These are phyloP conservation scores for Selene dorsalis DNA, from an alignment of 2,797 vertebrate genomes.

Conservation along the genomic window DNA sequence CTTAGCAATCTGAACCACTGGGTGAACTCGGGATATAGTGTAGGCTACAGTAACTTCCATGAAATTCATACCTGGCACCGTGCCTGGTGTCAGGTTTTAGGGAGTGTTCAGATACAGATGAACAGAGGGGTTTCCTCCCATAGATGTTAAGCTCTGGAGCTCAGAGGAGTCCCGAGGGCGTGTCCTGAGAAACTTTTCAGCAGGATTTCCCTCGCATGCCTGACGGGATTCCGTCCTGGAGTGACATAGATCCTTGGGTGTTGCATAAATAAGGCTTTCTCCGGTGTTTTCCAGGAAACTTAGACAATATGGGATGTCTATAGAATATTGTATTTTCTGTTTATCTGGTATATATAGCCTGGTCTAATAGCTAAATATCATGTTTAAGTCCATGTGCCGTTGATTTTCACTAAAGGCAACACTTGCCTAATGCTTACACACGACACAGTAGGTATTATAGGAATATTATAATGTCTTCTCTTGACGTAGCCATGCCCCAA, in stretches of 20 bases:
- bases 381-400: not conserved
- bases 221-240: conserved; percentile 58
- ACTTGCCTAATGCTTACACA: not conserved
- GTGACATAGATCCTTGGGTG: conserved; percentile 17
- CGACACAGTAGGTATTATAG: not conserved
- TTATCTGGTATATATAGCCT: not conserved
- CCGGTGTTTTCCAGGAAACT: not conserved
- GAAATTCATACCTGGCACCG: conserved; percentile 1
- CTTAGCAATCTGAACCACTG: not conserved
- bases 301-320: not conserved
- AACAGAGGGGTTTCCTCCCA: conserved; percentile 55
- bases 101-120: conserved; percentile 41
- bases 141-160: conserved; percentile 22
- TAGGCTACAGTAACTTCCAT: not conserved
- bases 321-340: not conserved
- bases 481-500: conserved; percentile 44
- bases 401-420: not conserved
- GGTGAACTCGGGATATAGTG: not conserved
- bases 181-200: conserved; percentile 78
- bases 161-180: conserved; percentile 76
- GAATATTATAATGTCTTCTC: conserved; percentile 19
- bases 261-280: conserved; percentile 14
- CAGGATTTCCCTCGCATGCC: conserved; percentile 72
- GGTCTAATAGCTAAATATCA: not conserved
- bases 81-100: conserved; percentile 14